phyloP scores from a whole-genome alignment of 2,797 vertebrate genomes.

The Eidolon dupreanum region DNA sequence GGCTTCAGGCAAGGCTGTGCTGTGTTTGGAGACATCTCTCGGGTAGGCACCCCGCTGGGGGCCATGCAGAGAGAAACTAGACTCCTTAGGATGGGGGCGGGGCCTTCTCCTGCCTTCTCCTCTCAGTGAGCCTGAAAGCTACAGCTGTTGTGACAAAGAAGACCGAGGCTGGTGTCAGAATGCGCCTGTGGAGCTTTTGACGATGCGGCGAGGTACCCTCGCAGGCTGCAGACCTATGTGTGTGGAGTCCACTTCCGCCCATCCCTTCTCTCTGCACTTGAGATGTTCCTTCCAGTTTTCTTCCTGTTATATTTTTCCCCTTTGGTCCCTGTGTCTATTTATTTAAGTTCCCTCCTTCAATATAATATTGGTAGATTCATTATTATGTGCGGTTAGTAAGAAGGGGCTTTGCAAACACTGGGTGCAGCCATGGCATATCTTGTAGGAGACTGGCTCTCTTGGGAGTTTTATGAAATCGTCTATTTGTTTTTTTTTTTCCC shows the following conservation, averaged over 20 bases:
- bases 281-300: background rate
- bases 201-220: rapidly evolving
- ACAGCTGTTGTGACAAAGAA: background rate
- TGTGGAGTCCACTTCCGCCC: background rate
- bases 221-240: rapidly evolving
- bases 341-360: background rate
- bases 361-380: background rate
- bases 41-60: too few relatives aligned
- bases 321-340: background rate
- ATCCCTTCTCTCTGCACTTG: too few relatives aligned
- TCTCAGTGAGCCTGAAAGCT: background rate
- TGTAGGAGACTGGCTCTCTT: rapidly evolving
- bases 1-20: background rate
- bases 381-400: background rate
- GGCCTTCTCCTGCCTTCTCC: background rate
- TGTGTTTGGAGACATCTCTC: background rate
- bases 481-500: background rate
- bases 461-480: background rate
- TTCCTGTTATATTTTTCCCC: background rate
- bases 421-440: background rate
- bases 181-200: rapidly evolving
- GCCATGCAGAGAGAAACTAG: background rate
- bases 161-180: rapidly evolving
- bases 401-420: background rate
- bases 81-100: background rate